Evolutionary conservation across 2,888 invertebrate genomes (phyloP).

Genomic region (Monoplex corrugatus): DNA sequence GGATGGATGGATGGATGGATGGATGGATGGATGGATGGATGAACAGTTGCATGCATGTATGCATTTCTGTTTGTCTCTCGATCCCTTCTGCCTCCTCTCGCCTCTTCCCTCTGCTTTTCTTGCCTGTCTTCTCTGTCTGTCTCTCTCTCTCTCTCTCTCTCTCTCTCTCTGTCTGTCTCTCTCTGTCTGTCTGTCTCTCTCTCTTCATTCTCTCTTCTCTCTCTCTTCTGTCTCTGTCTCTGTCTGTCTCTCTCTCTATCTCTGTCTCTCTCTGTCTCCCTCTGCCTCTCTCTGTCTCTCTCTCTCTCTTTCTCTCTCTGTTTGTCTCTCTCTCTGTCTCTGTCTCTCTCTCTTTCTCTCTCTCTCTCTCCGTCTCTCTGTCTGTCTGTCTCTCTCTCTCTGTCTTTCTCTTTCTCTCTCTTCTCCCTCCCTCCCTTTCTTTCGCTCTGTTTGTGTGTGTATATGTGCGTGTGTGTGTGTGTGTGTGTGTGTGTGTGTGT

Average conservation of each 20-base stretch:
- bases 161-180: too few relatives aligned
- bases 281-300: not conserved
- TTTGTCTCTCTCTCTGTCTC: not conserved
- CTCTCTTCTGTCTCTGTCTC: not conserved
- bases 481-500: not conserved
- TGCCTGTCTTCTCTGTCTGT: not conserved
- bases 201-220: not conserved
- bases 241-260: not conserved
- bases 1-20: too few relatives aligned
- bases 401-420: constrained; percentile 14
- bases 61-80: not conserved
- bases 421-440: not conserved
- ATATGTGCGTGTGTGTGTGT: not conserved
- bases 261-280: not conserved
- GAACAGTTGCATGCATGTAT: too few relatives aligned
- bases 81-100: not conserved
- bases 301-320: constrained; percentile 4
- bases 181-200: too few relatives aligned
- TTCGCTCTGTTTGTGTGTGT: not conserved
- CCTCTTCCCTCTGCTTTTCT: not conserved
- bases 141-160: not conserved
- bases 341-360: not conserved
- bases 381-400: constrained; percentile 22
- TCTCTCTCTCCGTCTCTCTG: not conserved
- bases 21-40: too few relatives aligned